phyloP scores from a whole-genome alignment of 2,797 vertebrate genomes.

The Pseudotriccus pelzelni region DNA sequence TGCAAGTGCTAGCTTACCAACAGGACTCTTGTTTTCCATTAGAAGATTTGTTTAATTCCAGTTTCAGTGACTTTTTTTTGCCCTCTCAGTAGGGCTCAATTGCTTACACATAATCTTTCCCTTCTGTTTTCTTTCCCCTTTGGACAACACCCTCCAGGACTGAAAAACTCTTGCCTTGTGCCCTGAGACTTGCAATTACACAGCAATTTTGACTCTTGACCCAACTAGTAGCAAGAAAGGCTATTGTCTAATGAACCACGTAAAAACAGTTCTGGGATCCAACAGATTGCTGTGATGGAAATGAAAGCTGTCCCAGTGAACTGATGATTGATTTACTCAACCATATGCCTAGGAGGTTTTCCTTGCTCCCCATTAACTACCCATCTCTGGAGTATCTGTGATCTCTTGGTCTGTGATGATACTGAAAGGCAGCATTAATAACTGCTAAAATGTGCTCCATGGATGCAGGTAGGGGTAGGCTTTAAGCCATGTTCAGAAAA shows the following conservation, averaged over 20 bases:
- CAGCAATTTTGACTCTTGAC: conserved; percentile 56
- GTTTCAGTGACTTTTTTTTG: conserved; percentile 19
- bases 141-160: conserved; percentile 12
- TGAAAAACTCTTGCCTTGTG: conserved; percentile 48
- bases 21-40: conserved; percentile 33
- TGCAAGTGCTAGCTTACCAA: conserved; percentile 25
- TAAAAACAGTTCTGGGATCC: conserved; percentile 26
- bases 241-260: conserved; percentile 37
- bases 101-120: conserved; percentile 33
- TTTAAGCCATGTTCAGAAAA: not conserved
- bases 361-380: not conserved
- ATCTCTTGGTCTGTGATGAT: not conserved
- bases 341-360: not conserved
- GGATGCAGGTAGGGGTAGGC: not conserved
- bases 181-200: conserved; percentile 39
- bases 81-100: conserved; percentile 40
- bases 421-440: not conserved
- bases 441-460: not conserved
- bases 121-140: conserved; percentile 41
- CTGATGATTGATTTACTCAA: conserved; percentile 19
- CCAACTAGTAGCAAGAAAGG: conserved; percentile 21
- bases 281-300: conserved; percentile 11
- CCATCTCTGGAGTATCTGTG: not conserved
- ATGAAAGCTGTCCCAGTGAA: not conserved
- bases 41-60: conserved; percentile 55